Percentiles rank a stretch among this genome's conserved stretches.
These are phyloP conservation scores for Ceyx melanurus DNA, from an alignment of 2,113 vertebrate genomes.

Conservation along the genomic window DNA sequence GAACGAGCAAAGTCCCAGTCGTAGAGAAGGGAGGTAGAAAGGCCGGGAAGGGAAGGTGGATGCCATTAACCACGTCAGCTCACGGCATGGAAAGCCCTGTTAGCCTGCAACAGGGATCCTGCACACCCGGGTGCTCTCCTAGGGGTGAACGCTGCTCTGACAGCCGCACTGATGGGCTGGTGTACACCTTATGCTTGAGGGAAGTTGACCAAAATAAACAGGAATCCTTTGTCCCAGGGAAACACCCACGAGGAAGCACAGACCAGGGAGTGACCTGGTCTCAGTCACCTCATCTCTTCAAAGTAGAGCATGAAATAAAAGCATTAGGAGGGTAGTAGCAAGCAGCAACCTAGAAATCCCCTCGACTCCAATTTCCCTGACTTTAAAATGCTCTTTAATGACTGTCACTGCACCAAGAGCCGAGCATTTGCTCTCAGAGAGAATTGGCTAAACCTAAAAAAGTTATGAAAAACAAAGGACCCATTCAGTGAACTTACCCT, in stretches of 20 bases:
- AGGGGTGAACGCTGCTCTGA: not conserved
- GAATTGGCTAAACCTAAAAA: not conserved
- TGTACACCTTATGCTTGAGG: too few relatives aligned
- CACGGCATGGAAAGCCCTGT: not conserved
- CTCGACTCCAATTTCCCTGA: not conserved
- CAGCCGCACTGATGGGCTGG: not conserved
- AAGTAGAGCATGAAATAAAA: not conserved
- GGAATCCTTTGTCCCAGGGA: not conserved
- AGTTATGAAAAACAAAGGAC: conserved; percentile 8
- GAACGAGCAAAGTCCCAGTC: fast-evolving
- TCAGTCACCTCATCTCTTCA: not conserved
- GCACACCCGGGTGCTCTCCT: fast-evolving
- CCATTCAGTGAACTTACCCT: not conserved
- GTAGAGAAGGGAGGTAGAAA: not conserved
- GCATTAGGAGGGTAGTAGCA: not conserved
- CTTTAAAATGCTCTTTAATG: not conserved
- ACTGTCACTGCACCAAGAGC: not conserved
- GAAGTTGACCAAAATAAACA: not conserved
- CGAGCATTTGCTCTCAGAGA: not conserved
- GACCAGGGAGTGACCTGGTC: not conserved
- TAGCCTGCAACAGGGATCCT: not conserved
- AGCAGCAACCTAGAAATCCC: not conserved
- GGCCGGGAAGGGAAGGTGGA: not conserved
- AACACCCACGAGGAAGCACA: fast-evolving
- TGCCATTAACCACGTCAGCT: not conserved